A percentile compares a stretch with the other conserved stretches of the same genome.
These are phyloP conservation scores for Acanthosoma haemorrhoidale DNA, from an alignment of 2,888 invertebrate species.

Conservation along the genomic window DNA sequence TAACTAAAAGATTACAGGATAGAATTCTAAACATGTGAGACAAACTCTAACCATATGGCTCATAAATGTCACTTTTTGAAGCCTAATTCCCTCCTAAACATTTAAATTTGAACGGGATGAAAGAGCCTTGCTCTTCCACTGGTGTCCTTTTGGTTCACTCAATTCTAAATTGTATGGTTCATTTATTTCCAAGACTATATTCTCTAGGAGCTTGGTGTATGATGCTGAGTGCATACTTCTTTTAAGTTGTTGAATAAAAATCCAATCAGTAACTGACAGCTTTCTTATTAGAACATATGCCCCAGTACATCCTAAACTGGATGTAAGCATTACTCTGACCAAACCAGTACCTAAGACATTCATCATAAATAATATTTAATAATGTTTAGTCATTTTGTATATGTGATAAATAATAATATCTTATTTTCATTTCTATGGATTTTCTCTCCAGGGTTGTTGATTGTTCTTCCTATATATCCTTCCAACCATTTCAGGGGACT, in stretches of 20 bases:
- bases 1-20: neutral
- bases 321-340: neutral
- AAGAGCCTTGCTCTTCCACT: no score
- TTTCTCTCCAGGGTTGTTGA: no score
- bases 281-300: neutral
- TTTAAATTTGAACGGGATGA: neutral
- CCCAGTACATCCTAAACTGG: neutral
- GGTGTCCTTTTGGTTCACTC: no score
- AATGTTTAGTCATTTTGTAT: no score
- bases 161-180: neutral
- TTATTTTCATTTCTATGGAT: no score
- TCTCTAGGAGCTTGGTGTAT: neutral
- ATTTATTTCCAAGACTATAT: neutral
- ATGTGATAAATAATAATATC: no score
- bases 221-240: neutral
- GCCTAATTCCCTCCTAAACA: neutral
- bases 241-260: neutral
- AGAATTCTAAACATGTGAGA: slow-evolving; percentile 11
- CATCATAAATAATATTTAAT: no score
- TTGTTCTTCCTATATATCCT: no score
- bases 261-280: neutral
- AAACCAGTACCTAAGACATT: neutral
- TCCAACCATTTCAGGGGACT: no score
- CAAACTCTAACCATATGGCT: slow-evolving; percentile 1
- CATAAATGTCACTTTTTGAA: neutral